Conservation (phyloP, 1,140 invertebrate species). For the Drusus annulatus region DNA sequence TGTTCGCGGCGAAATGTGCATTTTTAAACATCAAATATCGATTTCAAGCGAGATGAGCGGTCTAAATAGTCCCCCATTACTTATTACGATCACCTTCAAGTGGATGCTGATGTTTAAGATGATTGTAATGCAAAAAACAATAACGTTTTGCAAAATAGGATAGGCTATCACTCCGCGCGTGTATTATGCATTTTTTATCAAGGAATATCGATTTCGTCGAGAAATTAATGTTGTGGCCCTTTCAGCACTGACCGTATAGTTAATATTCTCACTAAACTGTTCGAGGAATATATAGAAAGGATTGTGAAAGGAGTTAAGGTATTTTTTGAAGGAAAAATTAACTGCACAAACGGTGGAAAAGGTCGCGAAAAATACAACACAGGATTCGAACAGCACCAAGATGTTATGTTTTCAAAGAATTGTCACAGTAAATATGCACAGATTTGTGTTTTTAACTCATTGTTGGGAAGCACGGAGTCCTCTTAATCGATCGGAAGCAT, state of each 20-base stretch:
- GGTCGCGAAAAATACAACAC: slow-evolving; percentile 13
- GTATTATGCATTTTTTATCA: slow-evolving; percentile 37
- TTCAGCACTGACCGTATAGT: not conserved
- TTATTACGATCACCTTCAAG: not conserved
- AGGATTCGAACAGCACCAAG: slow-evolving; percentile 1
- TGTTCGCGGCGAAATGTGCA: slow-evolving; percentile 29
- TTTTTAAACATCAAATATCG: slow-evolving; percentile 36
- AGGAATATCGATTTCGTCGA: slow-evolving; percentile 36
- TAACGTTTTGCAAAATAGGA: not conserved
- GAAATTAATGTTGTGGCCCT: slow-evolving; percentile 12
- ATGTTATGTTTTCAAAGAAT: slow-evolving; percentile 37
- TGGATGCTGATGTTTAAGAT: no score
- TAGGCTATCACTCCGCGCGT: not conserved
- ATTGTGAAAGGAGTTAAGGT: not conserved
- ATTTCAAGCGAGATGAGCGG: not conserved
- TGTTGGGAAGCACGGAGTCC: not conserved
- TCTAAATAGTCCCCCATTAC: not conserved
- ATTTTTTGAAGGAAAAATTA: not conserved
- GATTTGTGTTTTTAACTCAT: slow-evolving; percentile 23
- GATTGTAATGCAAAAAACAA: not conserved
- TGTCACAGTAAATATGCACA: slow-evolving; percentile 18
- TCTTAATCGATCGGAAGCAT: slow-evolving; percentile 6
- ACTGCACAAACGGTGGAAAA: not conserved
- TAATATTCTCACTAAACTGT: not conserved
- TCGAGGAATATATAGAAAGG: not conserved